Base-by-base conservation (phyloP, 1,140 invertebrate genomes). In the Lasioglossum albipes region DNA sequence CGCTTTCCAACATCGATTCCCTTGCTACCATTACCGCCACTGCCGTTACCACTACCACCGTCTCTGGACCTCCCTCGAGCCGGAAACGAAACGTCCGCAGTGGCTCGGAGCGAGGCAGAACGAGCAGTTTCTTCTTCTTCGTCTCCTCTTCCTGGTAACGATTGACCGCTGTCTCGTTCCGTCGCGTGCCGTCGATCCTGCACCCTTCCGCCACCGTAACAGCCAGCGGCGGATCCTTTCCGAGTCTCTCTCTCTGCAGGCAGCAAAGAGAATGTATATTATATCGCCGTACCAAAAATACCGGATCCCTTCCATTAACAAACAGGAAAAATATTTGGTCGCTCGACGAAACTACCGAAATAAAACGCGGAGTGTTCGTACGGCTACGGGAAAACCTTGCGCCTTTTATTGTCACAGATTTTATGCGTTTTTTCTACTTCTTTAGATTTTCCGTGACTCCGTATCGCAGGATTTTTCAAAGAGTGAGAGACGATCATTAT, bases 11-110 rank as follows among this genome's bases (percentile, higher is more conserved):
- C 72, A 69, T 79, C 80, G 74, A 70, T 52, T 77, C 62, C 42
- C 54, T 45, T n/a, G n/a, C 20, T 20, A 20, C 57, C 18, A 59
- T 59, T n/a, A 59, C 57, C 57, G n/a, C 57, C n/a, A 6, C 20
- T n/a, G n/a, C 57, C 18, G 52, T 54, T 54, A 54, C 52, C 52
- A 54, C 52, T 54, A 54, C 52, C 52, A 54, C 20, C 57, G 57
- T 18, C 9, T 67, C 77, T 77, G 76, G 71, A 78, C 72, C 74
- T 67, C 12, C 64, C 69, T 75, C 73, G 65, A 84, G 74, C 75
- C 77, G 85, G 73, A 77, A 83, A 64, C 76, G 84, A 83, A 85
- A 86, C 75, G 84, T 85, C 76, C 68, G 71, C 81, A 72, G 74
- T 79, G 59, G 59, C 61, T 81, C 61, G 74, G 13, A 36, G 74